phyloP scores from a whole-genome alignment of 23 tunicate species.

The Ascidia mentula region DNA sequence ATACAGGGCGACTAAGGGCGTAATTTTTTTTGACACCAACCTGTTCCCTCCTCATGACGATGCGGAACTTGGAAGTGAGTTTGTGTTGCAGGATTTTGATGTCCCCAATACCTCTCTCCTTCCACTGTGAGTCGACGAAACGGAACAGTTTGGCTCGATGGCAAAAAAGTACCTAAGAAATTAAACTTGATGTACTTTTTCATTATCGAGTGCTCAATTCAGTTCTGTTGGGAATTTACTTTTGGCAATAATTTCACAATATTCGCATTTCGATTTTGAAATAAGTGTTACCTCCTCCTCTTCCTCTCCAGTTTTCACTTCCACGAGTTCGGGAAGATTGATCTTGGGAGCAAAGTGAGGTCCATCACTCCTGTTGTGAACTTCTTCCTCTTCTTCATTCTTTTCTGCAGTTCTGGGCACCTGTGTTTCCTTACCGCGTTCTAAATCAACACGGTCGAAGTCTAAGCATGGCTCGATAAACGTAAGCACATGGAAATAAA shows the following conservation, averaged over 20 bases:
- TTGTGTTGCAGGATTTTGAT: conserved; percentile 76
- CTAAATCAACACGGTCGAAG: too few species aligned
- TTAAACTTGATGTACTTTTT: not conserved
- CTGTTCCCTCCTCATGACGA: conserved; percentile 94
- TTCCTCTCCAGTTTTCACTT: conserved; percentile 82
- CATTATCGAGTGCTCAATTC: not conserved
- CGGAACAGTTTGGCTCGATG: conserved; percentile 80
- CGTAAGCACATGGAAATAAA: too few species aligned
- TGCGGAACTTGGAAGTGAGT: conserved; percentile 39
- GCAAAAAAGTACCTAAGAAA: conserved; percentile 54
- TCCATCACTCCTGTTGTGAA: conserved; percentile 24
- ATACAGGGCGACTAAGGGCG: too few species aligned
- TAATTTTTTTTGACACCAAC: too few species aligned
- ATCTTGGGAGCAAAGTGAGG: conserved; percentile 73
- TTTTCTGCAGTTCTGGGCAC: too few species aligned
- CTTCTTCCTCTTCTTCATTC: too few species aligned
- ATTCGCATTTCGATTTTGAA: not conserved
- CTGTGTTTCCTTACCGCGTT: too few species aligned
- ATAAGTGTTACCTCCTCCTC: conserved; percentile 55
- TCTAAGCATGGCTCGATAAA: too few species aligned
- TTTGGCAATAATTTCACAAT: too few species aligned
- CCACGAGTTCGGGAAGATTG: conserved; percentile 68
- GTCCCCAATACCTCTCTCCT: conserved; percentile 90
- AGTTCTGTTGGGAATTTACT: not conserved
- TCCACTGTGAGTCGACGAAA: conserved; percentile 73